These are phyloP conservation scores for Phoebastria nigripes DNA, from an alignment of 2,797 vertebrate genomes.

Conservation along the genomic window DNA sequence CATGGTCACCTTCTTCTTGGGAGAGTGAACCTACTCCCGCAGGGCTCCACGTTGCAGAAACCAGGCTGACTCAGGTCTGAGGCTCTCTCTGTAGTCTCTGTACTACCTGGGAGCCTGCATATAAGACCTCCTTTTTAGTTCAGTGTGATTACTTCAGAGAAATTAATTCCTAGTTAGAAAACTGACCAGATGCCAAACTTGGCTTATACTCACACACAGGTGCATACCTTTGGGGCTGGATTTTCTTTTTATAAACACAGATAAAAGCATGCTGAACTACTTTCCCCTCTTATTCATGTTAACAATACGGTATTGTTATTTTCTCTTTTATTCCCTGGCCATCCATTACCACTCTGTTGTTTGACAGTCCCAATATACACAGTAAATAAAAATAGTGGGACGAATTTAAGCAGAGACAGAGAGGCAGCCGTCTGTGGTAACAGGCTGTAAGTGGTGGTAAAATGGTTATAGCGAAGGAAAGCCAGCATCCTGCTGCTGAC, in stretches of 20 bases:
- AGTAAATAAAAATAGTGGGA: neutral
- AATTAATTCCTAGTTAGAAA: slow-evolving; percentile 1
- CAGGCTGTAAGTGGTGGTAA: neutral
- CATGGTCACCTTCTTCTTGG: neutral
- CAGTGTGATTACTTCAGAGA: neutral
- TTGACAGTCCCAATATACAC: neutral
- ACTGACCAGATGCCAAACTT: neutral
- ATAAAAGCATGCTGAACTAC: neutral
- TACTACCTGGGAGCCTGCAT: neutral
- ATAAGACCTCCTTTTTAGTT: neutral
- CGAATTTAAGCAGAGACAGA: neutral
- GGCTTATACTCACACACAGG: neutral
- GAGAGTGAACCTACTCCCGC: neutral
- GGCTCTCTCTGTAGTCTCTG: neutral
- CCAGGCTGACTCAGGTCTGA: neutral
- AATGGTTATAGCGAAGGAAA: neutral
- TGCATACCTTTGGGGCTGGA: neutral
- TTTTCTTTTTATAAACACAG: neutral
- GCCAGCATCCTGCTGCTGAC: neutral
- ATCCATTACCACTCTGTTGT: neutral
- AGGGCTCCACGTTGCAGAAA: neutral
- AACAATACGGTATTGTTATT: neutral
- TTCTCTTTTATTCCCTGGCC: neutral
- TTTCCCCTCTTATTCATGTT: neutral
- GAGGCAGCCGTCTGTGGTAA: neutral